These are phyloP conservation scores for Archips xylosteana DNA, from an alignment of 2,888 invertebrate genomes.

Conservation along the genomic window DNA sequence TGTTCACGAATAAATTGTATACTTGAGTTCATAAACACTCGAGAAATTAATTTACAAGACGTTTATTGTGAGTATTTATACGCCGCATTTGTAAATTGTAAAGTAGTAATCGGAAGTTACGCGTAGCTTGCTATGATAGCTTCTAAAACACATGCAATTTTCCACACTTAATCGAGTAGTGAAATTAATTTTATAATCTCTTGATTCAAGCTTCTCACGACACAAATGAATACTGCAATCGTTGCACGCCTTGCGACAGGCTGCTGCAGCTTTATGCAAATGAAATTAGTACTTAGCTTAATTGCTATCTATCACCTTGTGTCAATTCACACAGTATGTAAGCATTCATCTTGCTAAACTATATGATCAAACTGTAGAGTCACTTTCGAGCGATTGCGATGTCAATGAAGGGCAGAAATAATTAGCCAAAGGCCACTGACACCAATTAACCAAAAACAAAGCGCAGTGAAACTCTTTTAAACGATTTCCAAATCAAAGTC, in stretches of 20 bases:
- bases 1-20: slow-evolving; percentile 46
- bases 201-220: slow-evolving; percentile 4
- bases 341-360: background rate
- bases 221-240: slow-evolving; percentile 9
- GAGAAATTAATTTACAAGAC: slow-evolving; percentile 41
- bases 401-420: slow-evolving; percentile 43
- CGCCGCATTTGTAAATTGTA: slow-evolving; percentile 40
- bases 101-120: slow-evolving; percentile 32
- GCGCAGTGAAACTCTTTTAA: slow-evolving; percentile 54
- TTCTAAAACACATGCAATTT: slow-evolving; percentile 24
- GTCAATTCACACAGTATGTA: background rate
- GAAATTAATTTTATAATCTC: slow-evolving; percentile 12
- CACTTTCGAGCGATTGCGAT: slow-evolving; percentile 26
- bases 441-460: slow-evolving; percentile 55
- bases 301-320: slow-evolving; percentile 18
- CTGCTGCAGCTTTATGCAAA: slow-evolving; percentile 19
- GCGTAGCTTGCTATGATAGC: slow-evolving; percentile 28
- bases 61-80: slow-evolving; percentile 42
- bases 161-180: slow-evolving; percentile 14
- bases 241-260: slow-evolving; percentile 14
- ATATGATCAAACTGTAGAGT: slow-evolving; percentile 21
- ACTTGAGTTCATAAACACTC: slow-evolving; percentile 29
- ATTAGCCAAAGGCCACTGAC: slow-evolving; percentile 46
- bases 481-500: slow-evolving; percentile 64
- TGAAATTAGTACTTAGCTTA: slow-evolving; percentile 20